phyloP scores from a whole-genome alignment of 2,113 vertebrate genomes.

The Nestor notabilis region DNA sequence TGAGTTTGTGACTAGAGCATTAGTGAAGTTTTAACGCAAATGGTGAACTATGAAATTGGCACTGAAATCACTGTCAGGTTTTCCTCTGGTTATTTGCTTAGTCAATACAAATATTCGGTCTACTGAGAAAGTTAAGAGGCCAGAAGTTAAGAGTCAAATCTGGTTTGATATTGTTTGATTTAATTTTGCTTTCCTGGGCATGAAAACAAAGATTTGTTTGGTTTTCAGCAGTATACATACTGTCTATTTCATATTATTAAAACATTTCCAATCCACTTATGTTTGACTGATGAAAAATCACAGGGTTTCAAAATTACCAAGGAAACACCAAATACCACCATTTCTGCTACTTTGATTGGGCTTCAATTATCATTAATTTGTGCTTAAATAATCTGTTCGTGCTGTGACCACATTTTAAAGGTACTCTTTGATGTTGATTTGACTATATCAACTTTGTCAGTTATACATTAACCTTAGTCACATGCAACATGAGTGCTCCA shows the following conservation, averaged over 20 bases:
- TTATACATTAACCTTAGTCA: background rate
- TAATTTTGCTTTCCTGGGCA: background rate
- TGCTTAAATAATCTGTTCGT: background rate
- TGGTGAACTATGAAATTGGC: background rate
- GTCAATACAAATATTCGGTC: background rate
- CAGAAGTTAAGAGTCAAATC: background rate
- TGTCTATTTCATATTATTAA: background rate
- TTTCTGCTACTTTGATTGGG: background rate
- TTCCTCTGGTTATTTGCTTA: background rate
- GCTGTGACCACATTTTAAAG: background rate
- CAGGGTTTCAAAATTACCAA: background rate
- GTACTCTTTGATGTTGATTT: background rate
- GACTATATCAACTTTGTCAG: background rate
- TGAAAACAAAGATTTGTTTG: background rate
- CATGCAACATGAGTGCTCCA: background rate
- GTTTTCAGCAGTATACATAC: background rate
- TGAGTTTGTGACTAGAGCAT: background rate
- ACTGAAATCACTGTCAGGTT: background rate
- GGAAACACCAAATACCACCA: background rate
- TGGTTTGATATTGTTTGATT: background rate
- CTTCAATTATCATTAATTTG: background rate
- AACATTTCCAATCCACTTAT: background rate
- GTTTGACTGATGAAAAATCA: background rate
- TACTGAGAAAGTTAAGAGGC: background rate
- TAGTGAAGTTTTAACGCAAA: fast-evolving